Base-by-base conservation (phyloP, 2,888 invertebrate species). In the Pollenia amentaria region DNA sequence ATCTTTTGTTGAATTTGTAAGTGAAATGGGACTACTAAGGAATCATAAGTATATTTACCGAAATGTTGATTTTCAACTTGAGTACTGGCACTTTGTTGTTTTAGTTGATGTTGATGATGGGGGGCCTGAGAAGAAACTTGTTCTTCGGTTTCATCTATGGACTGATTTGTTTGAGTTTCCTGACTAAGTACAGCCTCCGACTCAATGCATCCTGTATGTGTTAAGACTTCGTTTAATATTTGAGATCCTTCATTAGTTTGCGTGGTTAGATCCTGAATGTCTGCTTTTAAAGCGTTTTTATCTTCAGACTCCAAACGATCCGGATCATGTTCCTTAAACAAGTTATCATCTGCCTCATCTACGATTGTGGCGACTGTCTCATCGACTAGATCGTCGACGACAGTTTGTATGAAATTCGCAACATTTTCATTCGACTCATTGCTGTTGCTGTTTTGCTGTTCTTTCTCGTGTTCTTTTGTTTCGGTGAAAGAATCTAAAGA, bases 31-130 rank as follows among this genome's bases (percentile, higher is more conserved):
- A 29, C 29, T 6, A 67, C 57, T 3, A 11, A 60, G 62, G n/a
- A 65, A 77, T 18, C 57, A 53, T 8, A 76, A 79, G 46, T 18
- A 57, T 60, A 91, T 94, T 94, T 94, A 97, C 97, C 97, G 91
- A 97, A 97, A 94, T 97, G 96, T 94, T 96, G 96, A 65, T 96
- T 96, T 93, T 97, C 97, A 89, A 97, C 97, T 95, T 97, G 97
- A 10, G 97, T 97, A 89, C 96, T 96, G 64, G 97, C 95, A 94
- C 96, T 97, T 91, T 96, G 95, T 93, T 96, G 94, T 93, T 81
- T 96, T 96, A 75, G 86, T 62, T 53, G 85, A 84, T 85, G 88
- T 46, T 85, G 87, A 18, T 89, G 88, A 55, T 85, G 87, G 69
- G 87, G 87, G 9, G 7, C 48, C 40, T 57, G 64, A 38, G 72